A percentile compares a stretch with the other conserved stretches of the same genome.
phyloP scores from a whole-genome alignment of 2,888 invertebrate species.

The Amphipyra tragopoginis region DNA sequence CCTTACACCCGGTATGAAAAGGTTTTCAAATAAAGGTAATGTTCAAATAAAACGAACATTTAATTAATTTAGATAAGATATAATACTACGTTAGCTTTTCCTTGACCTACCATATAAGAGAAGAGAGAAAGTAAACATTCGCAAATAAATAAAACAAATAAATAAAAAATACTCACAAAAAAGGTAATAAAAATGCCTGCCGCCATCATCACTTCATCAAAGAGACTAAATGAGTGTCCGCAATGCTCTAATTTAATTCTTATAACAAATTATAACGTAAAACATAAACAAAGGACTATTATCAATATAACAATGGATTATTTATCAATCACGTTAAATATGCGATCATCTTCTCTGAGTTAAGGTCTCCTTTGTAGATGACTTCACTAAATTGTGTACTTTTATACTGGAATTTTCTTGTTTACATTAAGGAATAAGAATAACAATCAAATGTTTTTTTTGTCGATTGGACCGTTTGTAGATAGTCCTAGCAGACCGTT shows the following conservation, averaged over 20 bases:
- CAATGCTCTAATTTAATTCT: background rate
- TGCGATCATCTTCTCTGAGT: background rate
- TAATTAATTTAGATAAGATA: background rate
- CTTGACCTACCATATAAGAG: background rate
- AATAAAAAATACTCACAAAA: slow-evolving; percentile 18
- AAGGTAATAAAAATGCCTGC: background rate
- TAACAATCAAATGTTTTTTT: too few relatives aligned
- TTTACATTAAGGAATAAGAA: too few relatives aligned
- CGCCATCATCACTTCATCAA: slow-evolving; percentile 5
- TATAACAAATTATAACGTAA: background rate
- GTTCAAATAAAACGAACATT: background rate
- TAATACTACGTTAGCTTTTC: background rate
- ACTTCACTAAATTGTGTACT: too few relatives aligned
- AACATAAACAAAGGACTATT: slow-evolving; percentile 25
- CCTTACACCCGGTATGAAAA: too few relatives aligned
- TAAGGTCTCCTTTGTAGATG: too few relatives aligned
- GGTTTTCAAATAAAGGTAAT: too few relatives aligned
- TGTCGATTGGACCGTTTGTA: too few relatives aligned
- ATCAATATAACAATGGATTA: slow-evolving; percentile 21
- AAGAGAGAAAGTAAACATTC: too few relatives aligned
- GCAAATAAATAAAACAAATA: background rate
- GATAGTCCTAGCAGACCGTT: too few relatives aligned
- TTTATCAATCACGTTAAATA: slow-evolving; percentile 1
- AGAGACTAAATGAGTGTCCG: background rate
- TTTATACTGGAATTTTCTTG: too few relatives aligned